Evolutionary conservation across 2,797 vertebrate species (phyloP), one percentile per base, ranked within the genome.

Genomic region (Karalla daura): DNA sequence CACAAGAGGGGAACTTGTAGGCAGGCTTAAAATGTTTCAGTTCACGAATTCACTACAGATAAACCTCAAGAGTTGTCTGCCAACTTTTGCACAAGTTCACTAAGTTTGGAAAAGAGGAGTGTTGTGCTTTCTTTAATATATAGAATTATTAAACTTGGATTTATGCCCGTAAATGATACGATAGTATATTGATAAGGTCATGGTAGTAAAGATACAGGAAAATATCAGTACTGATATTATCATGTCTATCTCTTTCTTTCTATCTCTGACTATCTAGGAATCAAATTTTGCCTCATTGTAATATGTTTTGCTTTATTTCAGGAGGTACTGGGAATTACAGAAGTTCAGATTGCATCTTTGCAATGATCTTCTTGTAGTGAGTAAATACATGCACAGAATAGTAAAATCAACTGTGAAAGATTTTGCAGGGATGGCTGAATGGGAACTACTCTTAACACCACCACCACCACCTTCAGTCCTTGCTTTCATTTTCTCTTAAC

Each of bases 41-140:
- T 82, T 83, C 85, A 87, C 28, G 35, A 80, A 83, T 88, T 88
- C 78, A 83, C 43, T 15, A 43, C 61, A 74, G 70, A 86, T 75
- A 78, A 65, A 51, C 43, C 49, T 45, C 65, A 44, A 53, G 21
- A 63, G 17, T 27, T 70, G 35, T 32, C 47, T 71, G 2, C 37
- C 39, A 74, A 55, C 23, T 14, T 18, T 27, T 61, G 28, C 52
- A 30, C n/a, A 2, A 35, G 18, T 44, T 28, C 10, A 25, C 2
- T 21, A 27, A 10, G 9, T 62, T 74, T 30, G 17, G 28, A 59
- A 36, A 28, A 43, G 20, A 45, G 35, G 3, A 33, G 1, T 44
- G 14, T 30, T 52, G n/a, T n/a, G n/a, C n/a, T n/a, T n/a, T n/a
- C n/a, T n/a, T n/a, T n/a, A n/a, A n/a, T n/a, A n/a, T n/a, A n/a